A percentile compares a stretch with the other conserved stretches of the same genome.
These are phyloP conservation scores for Maccullochella peelii DNA, from an alignment of 2,113 vertebrate genomes.

Conservation along the genomic window DNA sequence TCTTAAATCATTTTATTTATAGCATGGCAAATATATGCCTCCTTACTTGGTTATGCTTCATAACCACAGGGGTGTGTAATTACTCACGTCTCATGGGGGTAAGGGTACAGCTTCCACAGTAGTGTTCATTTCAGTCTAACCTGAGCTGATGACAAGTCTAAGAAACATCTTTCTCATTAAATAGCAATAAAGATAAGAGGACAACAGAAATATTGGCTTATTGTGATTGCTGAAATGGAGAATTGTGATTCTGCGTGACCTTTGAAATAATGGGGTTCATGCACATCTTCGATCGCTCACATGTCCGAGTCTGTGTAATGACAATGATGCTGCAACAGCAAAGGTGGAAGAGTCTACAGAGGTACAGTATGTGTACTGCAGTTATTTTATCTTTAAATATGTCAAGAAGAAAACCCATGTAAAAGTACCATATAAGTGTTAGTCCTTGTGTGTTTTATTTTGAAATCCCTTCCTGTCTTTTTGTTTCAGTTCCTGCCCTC, in stretches of 20 bases:
- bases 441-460: too few relatives aligned
- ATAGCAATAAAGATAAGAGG: background rate
- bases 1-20: slow-evolving; percentile 63
- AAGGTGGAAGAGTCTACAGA: background rate
- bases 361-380: background rate
- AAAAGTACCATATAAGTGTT: too few relatives aligned
- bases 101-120: slow-evolving; percentile 16
- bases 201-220: background rate
- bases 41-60: slow-evolving; percentile 52
- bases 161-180: slow-evolving; percentile 13
- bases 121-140: slow-evolving; percentile 14
- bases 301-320: background rate
- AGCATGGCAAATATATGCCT: slow-evolving; percentile 39
- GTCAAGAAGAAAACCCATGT: background rate
- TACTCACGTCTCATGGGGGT: slow-evolving; percentile 29
- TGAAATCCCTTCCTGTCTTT: too few relatives aligned
- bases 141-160: slow-evolving; percentile 5
- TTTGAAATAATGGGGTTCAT: background rate
- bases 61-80: slow-evolving; percentile 53
- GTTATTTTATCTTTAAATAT: background rate
- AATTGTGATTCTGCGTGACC: background rate
- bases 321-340: background rate
- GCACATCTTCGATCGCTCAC: background rate
- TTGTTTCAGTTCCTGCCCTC: too few relatives aligned
- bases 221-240: background rate